Base-by-base conservation (phyloP, 2,888 invertebrate genomes). In the Xanthia togata region DNA sequence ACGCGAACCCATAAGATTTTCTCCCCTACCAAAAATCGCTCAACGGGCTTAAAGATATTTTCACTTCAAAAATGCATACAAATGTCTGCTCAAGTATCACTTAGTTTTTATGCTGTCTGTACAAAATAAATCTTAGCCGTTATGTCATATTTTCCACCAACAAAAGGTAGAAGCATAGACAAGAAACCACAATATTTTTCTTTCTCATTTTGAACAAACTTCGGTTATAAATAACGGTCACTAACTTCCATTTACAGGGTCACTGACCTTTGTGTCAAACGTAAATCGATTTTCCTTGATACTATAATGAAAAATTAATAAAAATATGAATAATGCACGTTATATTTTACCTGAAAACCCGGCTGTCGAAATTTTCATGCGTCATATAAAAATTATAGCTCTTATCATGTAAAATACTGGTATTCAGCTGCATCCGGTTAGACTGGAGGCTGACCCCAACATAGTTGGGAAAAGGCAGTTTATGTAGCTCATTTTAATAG, bases 311-410 rank as follows among this genome's bases (percentile, higher is more conserved):
- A 71, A 71, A 67, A 70, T 65, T 47, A 20, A 62, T 73, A 83
- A 67, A 69, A 55, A 50, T 14, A 6, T 64, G 17, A 59, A 70
- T 68, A 73, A 76, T 76, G 71, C 26, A 26, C n/a, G 73, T 23
- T 73, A 67, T 76, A 82, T 70, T 78, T 73, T 31, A 86, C 75
- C 83, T 83, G 73, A 14, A 73, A 70, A 35, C 41, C 60, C 60
- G 26, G 60, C 83, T 80, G 78, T 70, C 70, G 38, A 77, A 80
- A 35, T 80, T 57, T 67, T 53, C n/a, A 74, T 72, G 70, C 59
- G 47, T 71, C 68, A 69, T 70, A 73, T 68, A 70, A 79, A 81
- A 74, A 68, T 74, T 70, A 74, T 62, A 35, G 74, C 57, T 68
- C 12, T 65, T 44, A 44, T 12, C 44, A 12, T 44, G 44, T 14